A percentile compares a stretch with the other conserved stretches of the same genome.
phyloP scores from a whole-genome alignment of 2,888 invertebrate genomes.

The Desoria tigrina region DNA sequence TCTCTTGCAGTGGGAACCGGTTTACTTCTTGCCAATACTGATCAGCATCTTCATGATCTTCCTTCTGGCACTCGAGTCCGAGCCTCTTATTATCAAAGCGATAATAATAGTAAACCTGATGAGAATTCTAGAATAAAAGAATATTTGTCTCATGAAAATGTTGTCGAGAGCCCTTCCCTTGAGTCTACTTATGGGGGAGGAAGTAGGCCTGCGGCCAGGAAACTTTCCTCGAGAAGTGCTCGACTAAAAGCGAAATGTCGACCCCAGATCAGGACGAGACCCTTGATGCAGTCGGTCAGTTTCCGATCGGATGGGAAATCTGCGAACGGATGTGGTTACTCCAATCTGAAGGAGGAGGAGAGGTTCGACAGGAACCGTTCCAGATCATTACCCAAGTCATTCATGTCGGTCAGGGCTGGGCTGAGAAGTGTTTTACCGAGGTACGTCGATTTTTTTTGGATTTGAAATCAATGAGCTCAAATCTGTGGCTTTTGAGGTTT shows the following conservation, averaged over 20 bases:
- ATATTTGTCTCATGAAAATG: neutral
- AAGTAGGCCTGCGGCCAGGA: slow-evolving; percentile 2
- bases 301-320: slow-evolving; percentile 21
- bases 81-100: no score
- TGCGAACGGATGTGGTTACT: slow-evolving; percentile 2
- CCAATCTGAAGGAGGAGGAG: neutral
- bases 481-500: neutral
- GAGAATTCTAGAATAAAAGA: neutral
- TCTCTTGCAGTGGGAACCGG: no score
- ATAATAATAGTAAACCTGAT: neutral
- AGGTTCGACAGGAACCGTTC: slow-evolving; percentile 26
- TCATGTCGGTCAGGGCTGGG: slow-evolving; percentile 40
- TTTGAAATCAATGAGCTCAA: neutral
- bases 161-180: neutral
- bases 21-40: no score
- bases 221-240: slow-evolving; percentile 3
- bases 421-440: slow-evolving; percentile 39
- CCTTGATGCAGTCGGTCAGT: slow-evolving; percentile 35
- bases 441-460: slow-evolving; percentile 27
- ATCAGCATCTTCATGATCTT: no score
- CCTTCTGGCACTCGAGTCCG: no score
- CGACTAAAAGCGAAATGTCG: slow-evolving; percentile 1
- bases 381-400: slow-evolving; percentile 47
- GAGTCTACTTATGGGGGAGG: neutral
- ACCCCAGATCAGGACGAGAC: slow-evolving; percentile 8